Conservation (phyloP, 2,888 invertebrate genomes). For the Cantharis rustica region DNA sequence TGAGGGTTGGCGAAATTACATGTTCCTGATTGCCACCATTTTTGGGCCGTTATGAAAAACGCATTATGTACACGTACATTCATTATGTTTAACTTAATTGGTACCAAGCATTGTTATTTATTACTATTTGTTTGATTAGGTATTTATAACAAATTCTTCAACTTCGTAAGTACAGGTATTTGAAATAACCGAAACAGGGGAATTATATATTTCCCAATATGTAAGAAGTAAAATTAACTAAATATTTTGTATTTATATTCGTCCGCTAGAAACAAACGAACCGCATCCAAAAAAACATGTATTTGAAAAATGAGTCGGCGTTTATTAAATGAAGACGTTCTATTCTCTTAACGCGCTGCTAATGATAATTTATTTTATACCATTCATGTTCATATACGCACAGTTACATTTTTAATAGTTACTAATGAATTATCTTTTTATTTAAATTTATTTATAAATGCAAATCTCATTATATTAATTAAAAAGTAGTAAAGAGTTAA, state of each 20-base stretch:
- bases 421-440: constrained; percentile 33
- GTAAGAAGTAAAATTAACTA: background rate
- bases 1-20: constrained; percentile 44
- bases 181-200: background rate
- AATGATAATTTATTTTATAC: constrained; percentile 51
- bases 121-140: background rate
- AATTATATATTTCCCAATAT: background rate
- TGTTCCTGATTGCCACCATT: constrained; percentile 43
- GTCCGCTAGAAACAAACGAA: constrained; percentile 26
- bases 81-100: background rate
- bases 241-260: constrained; percentile 12
- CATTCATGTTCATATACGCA: constrained; percentile 46
- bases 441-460: constrained; percentile 24
- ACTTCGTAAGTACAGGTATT: background rate
- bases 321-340: constrained; percentile 53
- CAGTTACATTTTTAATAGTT: constrained; percentile 43
- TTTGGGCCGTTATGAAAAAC: constrained; percentile 6
- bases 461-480: constrained; percentile 18
- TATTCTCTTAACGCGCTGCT: constrained; percentile 52
- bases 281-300: constrained; percentile 38
- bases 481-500: constrained; percentile 19
- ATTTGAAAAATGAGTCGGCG: constrained; percentile 50
- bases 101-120: background rate
- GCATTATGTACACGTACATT: background rate
- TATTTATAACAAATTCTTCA: background rate